Evolutionary conservation across 2,113 vertebrate genomes (phyloP), one percentile per base, ranked within the genome.

Genomic region (Puntigrus tetrazona): DNA sequence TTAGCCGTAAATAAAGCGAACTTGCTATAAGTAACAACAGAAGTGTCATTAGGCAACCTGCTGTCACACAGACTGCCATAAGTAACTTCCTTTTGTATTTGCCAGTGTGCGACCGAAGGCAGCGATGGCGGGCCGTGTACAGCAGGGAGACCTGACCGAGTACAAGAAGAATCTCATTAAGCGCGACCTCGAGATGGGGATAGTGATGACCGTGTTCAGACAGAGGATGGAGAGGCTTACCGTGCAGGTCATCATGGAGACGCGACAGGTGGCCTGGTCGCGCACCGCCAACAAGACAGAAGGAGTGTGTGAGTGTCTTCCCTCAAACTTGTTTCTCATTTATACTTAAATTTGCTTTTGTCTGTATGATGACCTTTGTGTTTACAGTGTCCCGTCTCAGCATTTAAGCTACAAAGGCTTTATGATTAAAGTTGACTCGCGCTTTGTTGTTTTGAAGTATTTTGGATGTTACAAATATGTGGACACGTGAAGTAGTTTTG

Each of bases 171-270:
- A 95, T 73, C 92, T 96, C 84, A 96, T 98, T 90, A 99, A 98
- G 88, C 94, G 97, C 82, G 96, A 96, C 34, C 83, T 99, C 93
- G 98, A 99, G 90, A 88, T 99, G 93, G 98, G 98, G 14, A 95
- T 96, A 0, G 98, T 99, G 84, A 99, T 99, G 97, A 97, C 97
- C 0, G 92, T 99, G 85, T 99, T 96, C 90, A 95, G 95, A 63
- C 96, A 96, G 91, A 97, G 96, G 87, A 95, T 92, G 61, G 98
- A 99, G 91, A 94, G 97, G 1, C 95, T 98, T 65, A 98, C 98
- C 0, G 95, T 99, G 59, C 97, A 98, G 87, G 96, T 98, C 88
- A 97, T 99, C 92, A 98, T 97, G 97, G 98, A 99, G 93, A 99
- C 97, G 0, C 94, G 91, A 16, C 98, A 99, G 93, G 96, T 99